Evolutionary conservation across 2,888 invertebrate genomes (phyloP).

Genomic region (Podabrus alpinus): DNA sequence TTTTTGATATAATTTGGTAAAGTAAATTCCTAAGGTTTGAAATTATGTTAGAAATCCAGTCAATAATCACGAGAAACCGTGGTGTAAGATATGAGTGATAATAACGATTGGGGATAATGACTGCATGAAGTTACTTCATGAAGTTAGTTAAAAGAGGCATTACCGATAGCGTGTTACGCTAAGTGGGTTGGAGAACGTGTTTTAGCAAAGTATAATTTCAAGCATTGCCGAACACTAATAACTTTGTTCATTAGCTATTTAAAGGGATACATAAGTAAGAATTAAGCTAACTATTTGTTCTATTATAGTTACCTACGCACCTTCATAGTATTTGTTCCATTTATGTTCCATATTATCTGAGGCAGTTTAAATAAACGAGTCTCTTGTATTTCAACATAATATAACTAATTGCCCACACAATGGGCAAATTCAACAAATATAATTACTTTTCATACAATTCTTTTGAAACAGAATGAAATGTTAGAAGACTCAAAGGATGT

Average conservation of each 20-base stretch:
- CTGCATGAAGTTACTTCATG: constrained; percentile 30
- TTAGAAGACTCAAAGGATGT: background rate
- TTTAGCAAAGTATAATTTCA: constrained; percentile 29
- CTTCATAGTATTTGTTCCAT: background rate
- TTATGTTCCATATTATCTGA: background rate
- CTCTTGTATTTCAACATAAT: background rate
- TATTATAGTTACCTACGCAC: background rate
- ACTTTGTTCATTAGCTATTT: constrained; percentile 36
- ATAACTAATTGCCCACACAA: background rate
- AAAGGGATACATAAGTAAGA: constrained; percentile 18
- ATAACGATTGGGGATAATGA: constrained; percentile 21
- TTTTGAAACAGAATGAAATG: background rate
- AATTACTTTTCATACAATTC: background rate
- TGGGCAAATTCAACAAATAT: background rate
- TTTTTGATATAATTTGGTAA: background rate
- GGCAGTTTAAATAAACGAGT: background rate
- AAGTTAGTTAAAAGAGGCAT: constrained; percentile 36
- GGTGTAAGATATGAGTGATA: constrained; percentile 18
- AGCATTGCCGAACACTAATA: constrained; percentile 33
- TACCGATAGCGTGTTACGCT: constrained; percentile 24
- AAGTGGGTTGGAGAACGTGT: constrained; percentile 27
- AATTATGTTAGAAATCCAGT: background rate
- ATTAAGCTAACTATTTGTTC: background rate
- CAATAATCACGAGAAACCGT: constrained; percentile 7
- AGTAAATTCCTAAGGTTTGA: background rate